phyloP scores from a whole-genome alignment of 2,113 vertebrate genomes.

The Neolamprologus variostigma region DNA sequence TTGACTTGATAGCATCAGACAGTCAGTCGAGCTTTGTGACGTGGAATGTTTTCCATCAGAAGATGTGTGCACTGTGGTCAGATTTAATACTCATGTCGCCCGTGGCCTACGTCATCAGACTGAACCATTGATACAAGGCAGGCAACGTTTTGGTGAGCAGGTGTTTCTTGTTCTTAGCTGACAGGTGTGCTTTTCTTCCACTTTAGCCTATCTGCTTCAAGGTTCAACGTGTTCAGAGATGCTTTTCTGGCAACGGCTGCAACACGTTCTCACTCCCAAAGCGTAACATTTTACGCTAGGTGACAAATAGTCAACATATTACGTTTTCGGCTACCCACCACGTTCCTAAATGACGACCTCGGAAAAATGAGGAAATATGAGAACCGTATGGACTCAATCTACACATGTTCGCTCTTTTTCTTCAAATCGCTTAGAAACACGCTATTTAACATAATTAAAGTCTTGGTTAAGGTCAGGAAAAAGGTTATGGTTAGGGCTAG shows the following conservation, averaged over 20 bases:
- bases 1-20: background rate
- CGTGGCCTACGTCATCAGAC: fast-evolving
- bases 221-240: fast-evolving
- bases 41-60: background rate
- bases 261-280: background rate
- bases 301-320: no score
- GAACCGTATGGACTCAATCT: no score
- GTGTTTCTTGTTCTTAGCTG: background rate
- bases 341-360: no score
- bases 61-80: background rate
- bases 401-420: no score
- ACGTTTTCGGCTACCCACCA: no score
- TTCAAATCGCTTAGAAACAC: no score
- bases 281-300: no score
- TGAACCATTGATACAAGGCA: background rate
- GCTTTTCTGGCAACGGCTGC: background rate
- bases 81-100: background rate
- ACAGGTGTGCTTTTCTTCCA: fast-evolving
- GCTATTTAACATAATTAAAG: no score
- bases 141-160: background rate
- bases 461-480: no score
- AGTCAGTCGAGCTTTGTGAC: background rate
- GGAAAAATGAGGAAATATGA: no score
- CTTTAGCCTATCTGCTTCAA: background rate
- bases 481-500: no score